These are phyloP conservation scores for Tachycineta bicolor DNA, from an alignment of 2,113 vertebrate species.

Conservation along the genomic window DNA sequence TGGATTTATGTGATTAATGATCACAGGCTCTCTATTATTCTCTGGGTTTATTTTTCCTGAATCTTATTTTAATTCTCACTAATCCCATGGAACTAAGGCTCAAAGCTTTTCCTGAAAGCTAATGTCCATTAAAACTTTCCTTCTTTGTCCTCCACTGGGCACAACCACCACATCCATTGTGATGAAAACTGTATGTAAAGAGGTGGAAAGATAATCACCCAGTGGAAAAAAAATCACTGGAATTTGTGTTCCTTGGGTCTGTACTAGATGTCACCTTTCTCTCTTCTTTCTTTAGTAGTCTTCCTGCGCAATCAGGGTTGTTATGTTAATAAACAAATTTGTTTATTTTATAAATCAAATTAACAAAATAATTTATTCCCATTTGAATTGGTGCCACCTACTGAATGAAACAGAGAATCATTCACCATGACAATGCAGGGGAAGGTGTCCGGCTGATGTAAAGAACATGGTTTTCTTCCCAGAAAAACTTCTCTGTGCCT, in stretches of 20 bases:
- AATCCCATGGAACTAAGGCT: conserved; percentile 37
- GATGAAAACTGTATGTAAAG: conserved; percentile 25
- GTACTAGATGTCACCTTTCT: neutral
- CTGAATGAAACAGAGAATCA: neutral
- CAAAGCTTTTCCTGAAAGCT: conserved; percentile 57
- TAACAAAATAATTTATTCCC: neutral
- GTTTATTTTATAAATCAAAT: conserved; percentile 41
- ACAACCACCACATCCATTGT: conserved; percentile 32
- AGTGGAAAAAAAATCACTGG: neutral
- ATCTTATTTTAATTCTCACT: conserved; percentile 59
- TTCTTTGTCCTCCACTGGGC: conserved; percentile 19
- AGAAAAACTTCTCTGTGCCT: conserved; percentile 7
- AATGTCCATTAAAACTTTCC: neutral
- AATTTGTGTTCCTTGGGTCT: conserved; percentile 5
- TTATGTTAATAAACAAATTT: neutral
- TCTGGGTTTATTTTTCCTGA: conserved; percentile 37
- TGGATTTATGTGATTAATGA: conserved; percentile 42
- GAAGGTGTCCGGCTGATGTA: neutral
- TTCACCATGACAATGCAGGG: neutral
- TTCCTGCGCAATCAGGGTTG: neutral
- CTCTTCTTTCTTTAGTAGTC: neutral
- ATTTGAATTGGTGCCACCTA: neutral
- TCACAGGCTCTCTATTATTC: conserved; percentile 45
- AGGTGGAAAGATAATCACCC: conserved; percentile 22
- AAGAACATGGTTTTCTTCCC: conserved; percentile 11